A percentile compares a stretch with the other conserved stretches of the same genome.
Evolutionary conservation across 2,888 invertebrate species (phyloP).

Genomic region (Lutraria lutraria): DNA sequence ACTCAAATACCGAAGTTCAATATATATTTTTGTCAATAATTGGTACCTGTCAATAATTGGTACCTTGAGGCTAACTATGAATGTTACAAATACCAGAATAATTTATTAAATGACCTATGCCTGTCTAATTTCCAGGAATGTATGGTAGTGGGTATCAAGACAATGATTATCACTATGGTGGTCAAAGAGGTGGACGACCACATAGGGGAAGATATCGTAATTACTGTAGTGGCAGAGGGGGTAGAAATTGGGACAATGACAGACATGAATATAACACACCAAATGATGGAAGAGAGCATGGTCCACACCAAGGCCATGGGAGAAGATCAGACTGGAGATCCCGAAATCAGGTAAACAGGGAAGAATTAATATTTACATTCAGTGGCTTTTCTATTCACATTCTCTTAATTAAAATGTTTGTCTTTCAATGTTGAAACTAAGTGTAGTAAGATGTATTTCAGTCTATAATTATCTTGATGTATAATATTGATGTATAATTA

Average conservation of each 20-base stretch:
- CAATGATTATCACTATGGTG: neutral
- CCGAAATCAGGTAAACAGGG: neutral
- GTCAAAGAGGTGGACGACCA: neutral
- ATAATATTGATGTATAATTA: neutral
- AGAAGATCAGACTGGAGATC: neutral
- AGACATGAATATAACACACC: neutral
- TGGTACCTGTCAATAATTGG: no score
- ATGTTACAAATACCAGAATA: neutral
- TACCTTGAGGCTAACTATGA: no score
- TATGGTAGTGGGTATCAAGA: neutral
- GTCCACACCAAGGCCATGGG: neutral
- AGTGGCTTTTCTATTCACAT: neutral
- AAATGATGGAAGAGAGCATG: neutral
- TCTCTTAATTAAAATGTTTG: neutral
- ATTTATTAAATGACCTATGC: neutral
- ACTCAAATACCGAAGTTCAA: no score
- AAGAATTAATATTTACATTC: neutral
- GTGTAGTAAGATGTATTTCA: neutral
- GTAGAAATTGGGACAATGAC: neutral
- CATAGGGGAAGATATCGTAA: neutral
- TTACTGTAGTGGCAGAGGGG: neutral
- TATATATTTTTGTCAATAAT: neutral
- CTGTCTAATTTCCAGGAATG: neutral
- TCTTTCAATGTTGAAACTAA: neutral
- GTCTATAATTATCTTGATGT: neutral